Conservation (phyloP, 2,797 vertebrate genomes). For the Chrysocyon brachyurus region DNA sequence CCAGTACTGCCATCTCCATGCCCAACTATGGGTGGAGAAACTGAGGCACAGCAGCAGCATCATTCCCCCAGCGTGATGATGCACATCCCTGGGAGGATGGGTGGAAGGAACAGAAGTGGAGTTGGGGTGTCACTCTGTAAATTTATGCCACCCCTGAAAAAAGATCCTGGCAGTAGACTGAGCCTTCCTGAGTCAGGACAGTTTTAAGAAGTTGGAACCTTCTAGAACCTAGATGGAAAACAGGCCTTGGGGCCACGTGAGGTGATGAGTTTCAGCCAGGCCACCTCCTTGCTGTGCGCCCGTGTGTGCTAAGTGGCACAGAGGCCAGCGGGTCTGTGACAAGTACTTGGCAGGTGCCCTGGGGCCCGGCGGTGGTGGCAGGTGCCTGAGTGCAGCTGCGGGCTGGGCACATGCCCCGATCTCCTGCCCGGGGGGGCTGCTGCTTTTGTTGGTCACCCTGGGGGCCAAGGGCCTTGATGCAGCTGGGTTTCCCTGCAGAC, state of each 20-base stretch:
- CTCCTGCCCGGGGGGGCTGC: background rate
- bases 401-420: background rate
- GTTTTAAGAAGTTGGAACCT: background rate
- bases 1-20: accelerated
- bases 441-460: background rate
- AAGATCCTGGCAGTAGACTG: too few relatives aligned
- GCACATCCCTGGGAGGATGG: too few relatives aligned
- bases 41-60: background rate
- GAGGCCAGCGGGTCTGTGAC: background rate
- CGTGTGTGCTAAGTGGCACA: accelerated
- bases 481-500: conserved; percentile 89
- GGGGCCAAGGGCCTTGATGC: background rate
- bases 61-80: accelerated
- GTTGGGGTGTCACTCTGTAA: background rate
- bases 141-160: too few relatives aligned
- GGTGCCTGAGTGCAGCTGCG: background rate
- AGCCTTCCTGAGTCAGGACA: background rate
- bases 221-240: background rate
- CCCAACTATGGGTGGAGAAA: background rate
- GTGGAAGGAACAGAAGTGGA: background rate
- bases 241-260: background rate
- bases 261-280: too few relatives aligned
- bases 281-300: background rate
- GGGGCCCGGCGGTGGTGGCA: accelerated
- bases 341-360: background rate